Percentiles rank a stretch among this genome's conserved stretches.
phyloP scores from a whole-genome alignment of 2,797 vertebrate species.

The Tympanoctomys barrerae region DNA sequence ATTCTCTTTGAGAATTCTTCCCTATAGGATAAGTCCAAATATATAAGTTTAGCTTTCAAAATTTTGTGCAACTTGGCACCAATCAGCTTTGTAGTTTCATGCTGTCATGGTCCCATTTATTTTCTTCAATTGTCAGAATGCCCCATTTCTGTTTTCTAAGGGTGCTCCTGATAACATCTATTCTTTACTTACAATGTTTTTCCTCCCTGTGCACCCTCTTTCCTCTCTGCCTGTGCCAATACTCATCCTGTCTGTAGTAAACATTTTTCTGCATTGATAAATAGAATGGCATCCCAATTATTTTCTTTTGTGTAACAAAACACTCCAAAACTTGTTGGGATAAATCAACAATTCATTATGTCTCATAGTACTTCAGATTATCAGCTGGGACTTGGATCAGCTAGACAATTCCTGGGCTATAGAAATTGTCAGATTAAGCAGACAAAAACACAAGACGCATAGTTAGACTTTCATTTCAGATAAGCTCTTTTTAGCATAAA shows the following conservation, averaged over 20 bases:
- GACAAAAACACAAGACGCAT: not conserved
- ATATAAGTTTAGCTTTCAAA: not conserved
- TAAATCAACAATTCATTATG: not conserved
- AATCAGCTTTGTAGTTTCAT: not conserved
- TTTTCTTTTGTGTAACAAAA: not conserved
- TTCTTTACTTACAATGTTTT: not conserved
- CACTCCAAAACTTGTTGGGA: not conserved
- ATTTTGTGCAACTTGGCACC: not conserved
- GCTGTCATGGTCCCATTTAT: not conserved
- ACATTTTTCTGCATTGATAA: not conserved
- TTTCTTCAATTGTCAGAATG: not conserved
- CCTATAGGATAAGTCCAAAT: not conserved
- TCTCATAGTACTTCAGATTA: conserved; percentile 3
- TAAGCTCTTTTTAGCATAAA: not conserved
- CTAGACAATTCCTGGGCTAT: not conserved
- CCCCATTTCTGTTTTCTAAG: not conserved
- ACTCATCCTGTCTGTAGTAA: not conserved
- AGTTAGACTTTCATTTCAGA: not conserved
- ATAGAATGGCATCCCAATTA: not conserved
- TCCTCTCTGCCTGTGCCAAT: not conserved
- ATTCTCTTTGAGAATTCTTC: not conserved
- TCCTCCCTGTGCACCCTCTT: not conserved
- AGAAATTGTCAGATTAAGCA: not conserved
- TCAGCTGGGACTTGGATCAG: not conserved
- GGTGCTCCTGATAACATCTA: not conserved